Conservation (phyloP, 1,140 invertebrate genomes). For the Drosophila murphyi region DNA sequence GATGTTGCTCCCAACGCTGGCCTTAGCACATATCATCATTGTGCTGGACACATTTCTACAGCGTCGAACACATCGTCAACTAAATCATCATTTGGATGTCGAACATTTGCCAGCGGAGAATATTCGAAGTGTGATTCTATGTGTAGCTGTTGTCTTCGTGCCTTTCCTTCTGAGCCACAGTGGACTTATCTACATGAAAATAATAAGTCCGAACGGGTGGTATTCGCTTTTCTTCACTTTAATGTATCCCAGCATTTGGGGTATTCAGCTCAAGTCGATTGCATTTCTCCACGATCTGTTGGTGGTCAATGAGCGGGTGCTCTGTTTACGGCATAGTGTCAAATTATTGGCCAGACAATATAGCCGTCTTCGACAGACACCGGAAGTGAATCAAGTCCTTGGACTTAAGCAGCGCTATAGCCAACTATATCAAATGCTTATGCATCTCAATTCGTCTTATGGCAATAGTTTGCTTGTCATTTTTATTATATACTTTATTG, state of each 20-base stretch:
- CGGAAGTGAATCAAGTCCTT: slow-evolving; percentile 3
- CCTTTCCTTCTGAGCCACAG: slow-evolving; percentile 17
- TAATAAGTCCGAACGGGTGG: neutral
- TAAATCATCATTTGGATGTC: neutral
- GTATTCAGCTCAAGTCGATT: slow-evolving; percentile 54
- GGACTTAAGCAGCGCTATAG: slow-evolving; percentile 46
- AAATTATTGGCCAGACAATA: slow-evolving; percentile 27
- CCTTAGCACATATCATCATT: slow-evolving; percentile 36
- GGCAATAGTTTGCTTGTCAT: slow-evolving; percentile 61
- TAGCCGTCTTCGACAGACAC: slow-evolving; percentile 4
- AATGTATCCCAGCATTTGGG: slow-evolving; percentile 36
- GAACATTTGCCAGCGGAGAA: neutral
- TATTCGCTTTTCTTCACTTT: slow-evolving; percentile 30
- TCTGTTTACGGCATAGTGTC: slow-evolving; percentile 23
- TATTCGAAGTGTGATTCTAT: slow-evolving; percentile 12
- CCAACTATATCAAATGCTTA: slow-evolving; percentile 38
- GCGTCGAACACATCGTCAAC: neutral
- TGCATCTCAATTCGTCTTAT: slow-evolving; percentile 43
- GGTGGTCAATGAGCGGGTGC: slow-evolving; percentile 36
- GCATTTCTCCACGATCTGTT: slow-evolving; percentile 55
- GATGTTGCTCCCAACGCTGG: slow-evolving; percentile 26
- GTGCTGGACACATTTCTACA: slow-evolving; percentile 46
- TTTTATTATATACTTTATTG: slow-evolving; percentile 56
- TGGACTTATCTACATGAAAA: neutral
- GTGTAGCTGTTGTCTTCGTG: neutral